phyloP scores from a whole-genome alignment of 1,140 invertebrate genomes.

The Dermatophagoides farinae region DNA sequence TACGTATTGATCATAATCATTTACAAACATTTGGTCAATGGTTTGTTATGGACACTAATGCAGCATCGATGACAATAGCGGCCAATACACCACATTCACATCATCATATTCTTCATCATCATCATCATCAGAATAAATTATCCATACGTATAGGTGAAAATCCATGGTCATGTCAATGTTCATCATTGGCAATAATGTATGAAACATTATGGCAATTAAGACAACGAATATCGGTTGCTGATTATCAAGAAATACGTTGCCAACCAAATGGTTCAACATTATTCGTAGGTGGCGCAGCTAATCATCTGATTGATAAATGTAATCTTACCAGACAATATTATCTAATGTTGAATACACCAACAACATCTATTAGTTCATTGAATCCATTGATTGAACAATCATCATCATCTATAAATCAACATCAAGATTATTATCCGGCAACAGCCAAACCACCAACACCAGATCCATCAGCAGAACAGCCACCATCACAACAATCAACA shows the following conservation, averaged over 20 bases:
- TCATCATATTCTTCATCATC: conserved; percentile 17
- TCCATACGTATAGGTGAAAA: conserved; percentile 26
- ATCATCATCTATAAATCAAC: conserved; percentile 16
- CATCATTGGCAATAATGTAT: conserved; percentile 24
- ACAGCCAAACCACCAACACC: conserved; percentile 6
- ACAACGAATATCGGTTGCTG: conserved; percentile 19
- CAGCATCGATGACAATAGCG: conserved; percentile 42
- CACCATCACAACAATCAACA: background rate
- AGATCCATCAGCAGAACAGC: background rate
- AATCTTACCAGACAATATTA: background rate
- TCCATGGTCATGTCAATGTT: conserved; percentile 29
- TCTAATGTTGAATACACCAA: background rate
- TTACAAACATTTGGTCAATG: conserved; percentile 30
- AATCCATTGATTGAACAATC: conserved; percentile 13
- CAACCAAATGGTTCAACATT: conserved; percentile 8
- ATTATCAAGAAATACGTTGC: conserved; percentile 18
- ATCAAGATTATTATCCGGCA: background rate
- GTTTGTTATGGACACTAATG: background rate
- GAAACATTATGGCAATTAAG: conserved; percentile 24
- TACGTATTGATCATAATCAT: conserved; percentile 57
- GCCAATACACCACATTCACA: conserved; percentile 38
- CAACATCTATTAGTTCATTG: conserved; percentile 15
- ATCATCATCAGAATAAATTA: conserved; percentile 25
- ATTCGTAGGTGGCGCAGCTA: background rate
- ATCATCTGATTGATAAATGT: background rate